phyloP scores from a whole-genome alignment of 1,140 invertebrate species.

The Antheraea pernyi region DNA sequence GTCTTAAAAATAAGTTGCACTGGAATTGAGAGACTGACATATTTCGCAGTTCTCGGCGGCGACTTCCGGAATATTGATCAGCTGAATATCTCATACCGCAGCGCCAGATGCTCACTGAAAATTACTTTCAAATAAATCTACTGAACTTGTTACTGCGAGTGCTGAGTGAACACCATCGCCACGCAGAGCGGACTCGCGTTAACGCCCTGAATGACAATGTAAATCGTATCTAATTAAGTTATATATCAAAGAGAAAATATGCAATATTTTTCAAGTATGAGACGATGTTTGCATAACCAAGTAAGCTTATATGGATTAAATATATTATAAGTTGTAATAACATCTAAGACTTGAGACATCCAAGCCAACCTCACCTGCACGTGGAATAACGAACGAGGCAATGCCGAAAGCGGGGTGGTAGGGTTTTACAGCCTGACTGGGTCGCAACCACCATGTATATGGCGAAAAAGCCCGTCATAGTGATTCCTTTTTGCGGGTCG shows the following conservation, averaged over 20 bases:
- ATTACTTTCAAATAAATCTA: constrained; percentile 74
- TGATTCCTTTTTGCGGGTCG: too few relatives aligned
- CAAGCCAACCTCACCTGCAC: too few relatives aligned
- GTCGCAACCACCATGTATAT: too few relatives aligned
- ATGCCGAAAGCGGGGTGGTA: too few relatives aligned
- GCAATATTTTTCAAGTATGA: background rate
- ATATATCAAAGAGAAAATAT: background rate
- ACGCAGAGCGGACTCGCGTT: constrained; percentile 12
- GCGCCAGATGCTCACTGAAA: constrained; percentile 68
- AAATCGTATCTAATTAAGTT: constrained; percentile 12
- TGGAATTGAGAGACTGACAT: constrained; percentile 64
- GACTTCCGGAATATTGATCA: constrained; percentile 74
- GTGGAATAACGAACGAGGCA: too few relatives aligned
- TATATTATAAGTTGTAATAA: too few relatives aligned
- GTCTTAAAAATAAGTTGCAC: constrained; percentile 49
- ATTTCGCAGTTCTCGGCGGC: constrained; percentile 67
- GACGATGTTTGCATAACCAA: background rate
- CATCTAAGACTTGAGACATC: too few relatives aligned
- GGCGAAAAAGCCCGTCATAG: too few relatives aligned
- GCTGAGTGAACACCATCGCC: background rate
- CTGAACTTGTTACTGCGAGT: constrained; percentile 40
- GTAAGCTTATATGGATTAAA: too few relatives aligned
- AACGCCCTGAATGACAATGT: constrained; percentile 10
- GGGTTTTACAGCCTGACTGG: too few relatives aligned
- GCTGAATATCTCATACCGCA: constrained; percentile 67